Evolutionary conservation across 2,113 vertebrate species (phyloP).

Genomic region (Mobula hypostoma): DNA sequence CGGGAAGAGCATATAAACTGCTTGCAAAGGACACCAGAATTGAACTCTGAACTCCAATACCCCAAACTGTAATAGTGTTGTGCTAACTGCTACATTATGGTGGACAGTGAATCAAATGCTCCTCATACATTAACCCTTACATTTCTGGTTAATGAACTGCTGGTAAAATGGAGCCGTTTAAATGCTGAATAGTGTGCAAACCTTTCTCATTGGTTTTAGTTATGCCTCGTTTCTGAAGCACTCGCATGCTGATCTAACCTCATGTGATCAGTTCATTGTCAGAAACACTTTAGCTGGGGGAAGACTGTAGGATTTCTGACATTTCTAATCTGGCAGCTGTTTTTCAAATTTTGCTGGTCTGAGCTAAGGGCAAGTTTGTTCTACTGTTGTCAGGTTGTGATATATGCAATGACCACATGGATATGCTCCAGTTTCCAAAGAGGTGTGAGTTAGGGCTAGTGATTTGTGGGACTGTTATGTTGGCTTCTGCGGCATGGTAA

Average conservation of each 20-base stretch:
- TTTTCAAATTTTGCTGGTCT: neutral
- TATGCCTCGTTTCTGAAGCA: no score
- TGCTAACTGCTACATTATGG: no score
- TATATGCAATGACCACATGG: neutral
- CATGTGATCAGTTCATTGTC: neutral
- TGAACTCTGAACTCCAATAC: no score
- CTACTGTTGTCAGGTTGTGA: neutral
- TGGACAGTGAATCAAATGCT: no score
- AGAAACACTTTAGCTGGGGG: neutral
- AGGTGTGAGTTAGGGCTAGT: no score
- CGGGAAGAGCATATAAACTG: no score
- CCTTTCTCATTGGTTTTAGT: neutral
- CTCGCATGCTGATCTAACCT: neutral
- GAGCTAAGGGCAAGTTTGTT: neutral
- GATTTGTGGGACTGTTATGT: no score
- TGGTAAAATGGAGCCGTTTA: neutral
- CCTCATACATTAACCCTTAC: no score
- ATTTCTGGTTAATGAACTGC: neutral
- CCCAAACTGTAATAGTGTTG: no score
- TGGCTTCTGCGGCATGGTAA: no score
- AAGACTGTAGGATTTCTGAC: neutral
- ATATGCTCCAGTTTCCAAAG: neutral
- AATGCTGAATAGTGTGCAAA: neutral
- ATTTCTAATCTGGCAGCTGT: neutral
- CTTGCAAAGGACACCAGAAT: no score